A percentile compares a stretch with the other conserved stretches of the same genome.
Evolutionary conservation across 2,888 invertebrate genomes (phyloP).

Genomic region (Andrena fulva): DNA sequence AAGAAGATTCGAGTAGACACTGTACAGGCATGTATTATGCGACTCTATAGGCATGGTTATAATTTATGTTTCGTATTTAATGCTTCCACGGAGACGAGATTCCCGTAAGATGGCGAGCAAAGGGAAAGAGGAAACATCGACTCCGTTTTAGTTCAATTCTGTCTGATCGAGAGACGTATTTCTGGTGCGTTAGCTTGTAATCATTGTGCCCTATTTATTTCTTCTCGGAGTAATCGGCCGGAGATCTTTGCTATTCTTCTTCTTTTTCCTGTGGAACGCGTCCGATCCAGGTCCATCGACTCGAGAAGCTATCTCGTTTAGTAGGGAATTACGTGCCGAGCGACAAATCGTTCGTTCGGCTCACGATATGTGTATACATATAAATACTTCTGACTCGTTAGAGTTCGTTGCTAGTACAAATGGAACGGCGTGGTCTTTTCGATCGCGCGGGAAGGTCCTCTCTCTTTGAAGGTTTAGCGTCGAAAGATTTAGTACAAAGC

Average conservation of each 20-base stretch:
- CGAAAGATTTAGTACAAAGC: slow-evolving; percentile 61
- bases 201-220: slow-evolving; percentile 30
- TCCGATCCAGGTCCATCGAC: slow-evolving; percentile 21
- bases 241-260: background rate
- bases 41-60: background rate
- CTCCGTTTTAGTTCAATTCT: slow-evolving; percentile 20
- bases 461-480: slow-evolving; percentile 39
- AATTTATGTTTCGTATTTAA: slow-evolving; percentile 30
- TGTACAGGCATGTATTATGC: slow-evolving; percentile 10
- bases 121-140: background rate
- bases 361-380: slow-evolving; percentile 14
- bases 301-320: slow-evolving; percentile 16
- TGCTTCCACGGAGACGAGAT: slow-evolving; percentile 15
- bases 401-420: slow-evolving; percentile 60
- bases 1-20: background rate
- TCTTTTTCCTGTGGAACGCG: background rate
- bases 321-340: slow-evolving; percentile 27
- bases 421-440: slow-evolving; percentile 39
- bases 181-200: slow-evolving; percentile 13
- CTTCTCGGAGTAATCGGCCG: background rate
- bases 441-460: slow-evolving; percentile 1
- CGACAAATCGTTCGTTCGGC: slow-evolving; percentile 33
- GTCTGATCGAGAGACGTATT: slow-evolving; percentile 1
- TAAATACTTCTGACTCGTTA: slow-evolving; percentile 39
- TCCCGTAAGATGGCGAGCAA: background rate